Percentiles rank a stretch among this genome's conserved stretches.
Evolutionary conservation across 2,113 vertebrate species (phyloP).

Genomic region (Percopsis transmontana): DNA sequence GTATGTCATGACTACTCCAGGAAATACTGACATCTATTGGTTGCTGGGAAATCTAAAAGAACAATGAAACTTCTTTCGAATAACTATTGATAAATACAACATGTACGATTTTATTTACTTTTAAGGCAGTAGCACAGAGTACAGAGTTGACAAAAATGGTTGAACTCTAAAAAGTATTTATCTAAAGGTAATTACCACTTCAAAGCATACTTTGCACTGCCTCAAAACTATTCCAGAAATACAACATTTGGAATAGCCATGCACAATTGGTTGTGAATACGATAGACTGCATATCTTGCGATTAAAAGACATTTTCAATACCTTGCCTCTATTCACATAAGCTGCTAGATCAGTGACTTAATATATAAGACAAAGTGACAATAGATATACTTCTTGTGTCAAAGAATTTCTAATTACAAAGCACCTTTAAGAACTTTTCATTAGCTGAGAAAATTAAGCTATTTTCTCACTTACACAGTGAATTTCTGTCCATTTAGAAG

Average conservation of each 20-base stretch:
- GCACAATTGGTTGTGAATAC: conserved; percentile 25
- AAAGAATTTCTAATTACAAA: no score
- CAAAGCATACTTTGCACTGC: conserved; percentile 17
- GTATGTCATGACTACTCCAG: no score
- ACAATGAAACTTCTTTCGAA: neutral
- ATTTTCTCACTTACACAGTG: neutral
- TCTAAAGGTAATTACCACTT: conserved; percentile 14
- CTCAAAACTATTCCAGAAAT: conserved; percentile 22
- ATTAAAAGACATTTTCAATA: conserved; percentile 5
- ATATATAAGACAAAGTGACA: conserved; percentile 3
- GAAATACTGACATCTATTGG: conserved; percentile 59
- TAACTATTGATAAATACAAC: neutral
- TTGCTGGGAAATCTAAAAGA: neutral
- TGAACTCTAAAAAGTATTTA: conserved; percentile 3
- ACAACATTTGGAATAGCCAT: conserved; percentile 17
- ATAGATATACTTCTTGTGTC: neutral
- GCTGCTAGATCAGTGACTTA: conserved; percentile 7
- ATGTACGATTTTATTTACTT: conserved; percentile 39
- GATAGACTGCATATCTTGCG: conserved; percentile 16
- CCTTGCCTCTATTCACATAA: conserved; percentile 19
- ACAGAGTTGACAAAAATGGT: neutral
- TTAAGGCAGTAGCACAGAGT: conserved; percentile 15
- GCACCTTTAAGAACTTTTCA: neutral
- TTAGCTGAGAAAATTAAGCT: neutral
- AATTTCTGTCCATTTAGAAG: neutral